phyloP scores from a whole-genome alignment of 2,888 invertebrate species.

The Clunio marinus region DNA sequence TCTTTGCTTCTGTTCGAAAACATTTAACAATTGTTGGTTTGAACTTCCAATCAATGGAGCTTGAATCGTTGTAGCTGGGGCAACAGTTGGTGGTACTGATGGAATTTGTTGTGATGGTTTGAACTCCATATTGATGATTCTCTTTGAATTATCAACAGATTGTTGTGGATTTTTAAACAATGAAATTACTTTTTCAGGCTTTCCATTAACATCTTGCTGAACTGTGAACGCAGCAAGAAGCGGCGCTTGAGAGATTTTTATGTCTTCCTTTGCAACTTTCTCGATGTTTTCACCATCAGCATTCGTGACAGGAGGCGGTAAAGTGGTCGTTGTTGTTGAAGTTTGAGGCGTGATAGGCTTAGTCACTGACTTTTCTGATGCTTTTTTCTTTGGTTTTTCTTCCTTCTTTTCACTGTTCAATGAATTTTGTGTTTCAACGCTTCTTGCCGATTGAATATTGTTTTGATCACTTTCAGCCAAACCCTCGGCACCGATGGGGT shows the following conservation, averaged over 20 bases:
- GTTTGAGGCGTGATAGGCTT: slow-evolving; percentile 33
- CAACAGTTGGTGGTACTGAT: slow-evolving; percentile 38
- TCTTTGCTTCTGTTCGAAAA: slow-evolving; percentile 63
- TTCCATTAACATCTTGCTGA: slow-evolving; percentile 72
- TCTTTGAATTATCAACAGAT: slow-evolving; percentile 40
- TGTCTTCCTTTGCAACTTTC: slow-evolving; percentile 63
- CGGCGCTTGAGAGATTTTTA: slow-evolving; percentile 77
- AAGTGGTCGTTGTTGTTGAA: slow-evolving; percentile 52
- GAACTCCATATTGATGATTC: slow-evolving; percentile 23
- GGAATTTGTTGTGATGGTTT: slow-evolving; percentile 25
- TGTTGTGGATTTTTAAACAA: slow-evolving; percentile 56
- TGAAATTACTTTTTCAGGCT: slow-evolving; percentile 75
- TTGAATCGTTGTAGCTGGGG: slow-evolving; percentile 50
- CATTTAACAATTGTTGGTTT: slow-evolving; percentile 46
- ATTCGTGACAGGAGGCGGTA: slow-evolving; percentile 65
- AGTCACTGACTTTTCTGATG: slow-evolving; percentile 45
- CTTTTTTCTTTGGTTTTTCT: slow-evolving; percentile 42
- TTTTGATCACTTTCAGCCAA: slow-evolving; percentile 51
- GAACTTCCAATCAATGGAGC: slow-evolving; percentile 31
- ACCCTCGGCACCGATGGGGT: slow-evolving; percentile 46
- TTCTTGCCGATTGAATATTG: slow-evolving; percentile 49
- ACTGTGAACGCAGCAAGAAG: slow-evolving; percentile 81
- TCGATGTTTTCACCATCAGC: slow-evolving; percentile 64
- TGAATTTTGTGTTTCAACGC: slow-evolving; percentile 45
- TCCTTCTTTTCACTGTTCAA: slow-evolving; percentile 44